These are phyloP conservation scores for Ictidomys tridecemlineatus DNA, from an alignment of 2,113 vertebrate genomes.

Conservation along the genomic window DNA sequence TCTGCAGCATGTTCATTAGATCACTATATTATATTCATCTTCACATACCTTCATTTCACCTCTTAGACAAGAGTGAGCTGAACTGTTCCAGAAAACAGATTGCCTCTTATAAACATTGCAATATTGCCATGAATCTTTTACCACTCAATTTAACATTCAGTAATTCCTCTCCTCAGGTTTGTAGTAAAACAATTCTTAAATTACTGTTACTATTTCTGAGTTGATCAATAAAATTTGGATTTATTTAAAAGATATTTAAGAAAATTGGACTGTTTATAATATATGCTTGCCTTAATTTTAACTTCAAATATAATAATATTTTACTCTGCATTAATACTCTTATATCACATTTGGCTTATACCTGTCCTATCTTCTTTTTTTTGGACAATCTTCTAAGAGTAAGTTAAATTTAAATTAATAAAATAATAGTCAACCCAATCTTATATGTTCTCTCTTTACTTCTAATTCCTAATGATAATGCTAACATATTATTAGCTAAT, in stretches of 20 bases:
- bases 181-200: constrained; percentile 50
- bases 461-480: constrained; percentile 5
- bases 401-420: constrained; percentile 7
- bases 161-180: constrained; percentile 12
- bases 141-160: constrained; percentile 56
- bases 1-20: constrained; percentile 21
- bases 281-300: constrained; percentile 40
- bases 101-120: constrained; percentile 38
- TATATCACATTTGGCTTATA: constrained; percentile 40
- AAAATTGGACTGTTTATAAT: constrained; percentile 19
- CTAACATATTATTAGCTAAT: background rate
- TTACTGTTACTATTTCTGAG: constrained; percentile 62
- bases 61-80: background rate
- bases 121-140: constrained; percentile 42
- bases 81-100: background rate
- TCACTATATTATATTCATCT: background rate
- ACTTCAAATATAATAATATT: constrained; percentile 14
- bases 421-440: background rate
- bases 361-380: constrained; percentile 13
- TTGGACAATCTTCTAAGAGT: constrained; percentile 34
- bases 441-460: background rate
- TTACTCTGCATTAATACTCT: constrained; percentile 45
- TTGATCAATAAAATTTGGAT: constrained; percentile 56
- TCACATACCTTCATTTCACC: constrained; percentile 37
- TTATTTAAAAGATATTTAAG: constrained; percentile 55